A percentile compares a stretch with the other conserved stretches of the same genome.
phyloP scores from a whole-genome alignment of 2,888 invertebrate species.

The Vesta saturnalis region DNA sequence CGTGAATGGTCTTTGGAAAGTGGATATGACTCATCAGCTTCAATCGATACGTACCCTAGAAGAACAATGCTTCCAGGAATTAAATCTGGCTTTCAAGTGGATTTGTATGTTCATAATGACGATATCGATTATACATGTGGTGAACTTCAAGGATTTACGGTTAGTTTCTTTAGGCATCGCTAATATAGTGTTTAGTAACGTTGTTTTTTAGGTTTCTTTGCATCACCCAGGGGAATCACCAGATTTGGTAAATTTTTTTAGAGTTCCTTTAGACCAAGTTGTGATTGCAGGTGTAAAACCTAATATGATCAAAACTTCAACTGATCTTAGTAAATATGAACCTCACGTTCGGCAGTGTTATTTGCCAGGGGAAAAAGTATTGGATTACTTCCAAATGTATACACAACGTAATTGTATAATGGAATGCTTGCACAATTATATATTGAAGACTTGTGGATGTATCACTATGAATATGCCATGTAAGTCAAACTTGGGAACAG shows the following conservation, averaged over 20 bases:
- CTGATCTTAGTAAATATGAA: conserved; percentile 15
- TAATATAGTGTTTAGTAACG: not conserved
- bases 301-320: conserved; percentile 23
- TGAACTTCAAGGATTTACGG: conserved; percentile 10
- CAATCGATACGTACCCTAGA: conserved; percentile 72
- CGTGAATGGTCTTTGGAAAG: conserved; percentile 71
- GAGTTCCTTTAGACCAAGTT: conserved; percentile 67
- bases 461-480: conserved; percentile 27
- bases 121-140: conserved; percentile 74
- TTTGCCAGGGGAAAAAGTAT: conserved; percentile 19
- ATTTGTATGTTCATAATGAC: conserved; percentile 67
- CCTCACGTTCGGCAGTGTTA: conserved; percentile 22
- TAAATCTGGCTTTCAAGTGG: conserved; percentile 72
- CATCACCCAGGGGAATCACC: conserved; percentile 29
- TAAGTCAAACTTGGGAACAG: too few relatives aligned
- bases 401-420: conserved; percentile 65
- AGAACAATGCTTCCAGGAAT: conserved; percentile 74
- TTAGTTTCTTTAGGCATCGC: not conserved
- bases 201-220: not conserved
- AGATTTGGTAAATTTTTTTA: conserved; percentile 22
- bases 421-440: conserved; percentile 64
- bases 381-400: conserved; percentile 23
- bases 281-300: conserved; percentile 53
- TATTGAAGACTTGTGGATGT: conserved; percentile 19
- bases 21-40: conserved; percentile 66